Conservation (phyloP, 1,140 invertebrate genomes). For the Oscheius sp. region DNA sequence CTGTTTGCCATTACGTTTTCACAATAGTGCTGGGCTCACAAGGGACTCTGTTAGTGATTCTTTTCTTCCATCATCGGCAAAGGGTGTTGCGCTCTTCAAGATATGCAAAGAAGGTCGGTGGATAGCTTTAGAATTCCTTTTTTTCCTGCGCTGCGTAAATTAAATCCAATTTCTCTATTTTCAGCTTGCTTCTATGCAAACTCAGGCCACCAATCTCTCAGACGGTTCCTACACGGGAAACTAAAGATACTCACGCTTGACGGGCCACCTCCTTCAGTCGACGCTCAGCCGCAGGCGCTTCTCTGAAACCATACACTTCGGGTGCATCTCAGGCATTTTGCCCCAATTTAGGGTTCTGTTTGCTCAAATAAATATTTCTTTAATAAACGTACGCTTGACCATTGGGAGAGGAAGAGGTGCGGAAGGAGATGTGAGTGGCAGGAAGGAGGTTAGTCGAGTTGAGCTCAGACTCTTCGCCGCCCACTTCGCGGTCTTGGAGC, state of each 20-base stretch:
- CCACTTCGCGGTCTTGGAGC: slow-evolving; percentile 28
- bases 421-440: slow-evolving; percentile 26
- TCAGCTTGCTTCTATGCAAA: not conserved
- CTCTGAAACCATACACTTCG: not conserved
- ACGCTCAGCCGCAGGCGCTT: not conserved
- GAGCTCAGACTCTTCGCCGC: slow-evolving; percentile 29
- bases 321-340: too few relatives aligned
- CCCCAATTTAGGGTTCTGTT: too few relatives aligned
- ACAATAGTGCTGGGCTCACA: slow-evolving; percentile 50
- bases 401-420: not conserved
- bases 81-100: not conserved
- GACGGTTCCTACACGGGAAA: too few relatives aligned
- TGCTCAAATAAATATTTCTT: too few relatives aligned
- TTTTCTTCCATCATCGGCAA: slow-evolving; percentile 41
- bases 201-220: not conserved
- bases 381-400: not conserved
- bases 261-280: not conserved
- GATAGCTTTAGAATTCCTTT: too few relatives aligned
- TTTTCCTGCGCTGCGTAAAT: not conserved
- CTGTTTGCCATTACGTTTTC: slow-evolving; percentile 49
- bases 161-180: not conserved
- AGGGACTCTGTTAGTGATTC: slow-evolving; percentile 42
- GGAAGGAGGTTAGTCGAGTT: slow-evolving; percentile 12
- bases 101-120: not conserved
- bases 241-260: not conserved